Evolutionary conservation across 2,797 vertebrate genomes (phyloP), one percentile per base, ranked within the genome.

Genomic region (Anguilla marmorata): DNA sequence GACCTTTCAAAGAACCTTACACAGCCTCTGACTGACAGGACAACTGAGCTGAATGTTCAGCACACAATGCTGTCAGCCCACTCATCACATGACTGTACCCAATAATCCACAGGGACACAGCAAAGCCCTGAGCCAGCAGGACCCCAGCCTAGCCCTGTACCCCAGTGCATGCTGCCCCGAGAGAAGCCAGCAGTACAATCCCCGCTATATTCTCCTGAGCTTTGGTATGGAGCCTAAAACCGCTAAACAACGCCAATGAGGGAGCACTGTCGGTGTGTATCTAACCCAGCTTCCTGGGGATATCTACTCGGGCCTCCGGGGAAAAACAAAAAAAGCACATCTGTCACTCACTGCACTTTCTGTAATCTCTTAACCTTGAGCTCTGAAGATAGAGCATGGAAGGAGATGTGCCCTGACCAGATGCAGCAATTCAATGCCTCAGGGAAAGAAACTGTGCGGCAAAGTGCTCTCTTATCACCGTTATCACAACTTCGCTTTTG

Each of bases 281-380:
- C 69, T 6, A 41, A 41, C 3, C 74, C 33, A 16, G 27, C 60
- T 45, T 82, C 21, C 74, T 79, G 14, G 24, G n/a, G 54, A n/a
- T 7, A 48, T 63, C 48, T 52, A 52, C 82, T 27, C 84, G 41
- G 60, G 69, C 82, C 63, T 50, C 48, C 19, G 0, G 14, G n/a
- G 45, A 33, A n/a, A 12, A 24, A 52, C 50, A 37, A 30, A 37
- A 85, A 86, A 89, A 90, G 87, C 87, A n/a, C 88, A 82, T 74
- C 88, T 83, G 85, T 48, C 3, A 37, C 88, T 91, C 91, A 88
- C 91, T 82, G 91, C 92, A 90, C 89, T 0, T 87, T 37, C 54
- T 21, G 41, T 52, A 69, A 52, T 69, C 86, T 16, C 30, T 72
- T 48, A 37, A 50, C 63, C 41, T 83, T 87, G 33, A 50, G 45